These are phyloP conservation scores for Drosophila ambigua DNA, from an alignment of 1,140 invertebrate genomes.

Conservation along the genomic window DNA sequence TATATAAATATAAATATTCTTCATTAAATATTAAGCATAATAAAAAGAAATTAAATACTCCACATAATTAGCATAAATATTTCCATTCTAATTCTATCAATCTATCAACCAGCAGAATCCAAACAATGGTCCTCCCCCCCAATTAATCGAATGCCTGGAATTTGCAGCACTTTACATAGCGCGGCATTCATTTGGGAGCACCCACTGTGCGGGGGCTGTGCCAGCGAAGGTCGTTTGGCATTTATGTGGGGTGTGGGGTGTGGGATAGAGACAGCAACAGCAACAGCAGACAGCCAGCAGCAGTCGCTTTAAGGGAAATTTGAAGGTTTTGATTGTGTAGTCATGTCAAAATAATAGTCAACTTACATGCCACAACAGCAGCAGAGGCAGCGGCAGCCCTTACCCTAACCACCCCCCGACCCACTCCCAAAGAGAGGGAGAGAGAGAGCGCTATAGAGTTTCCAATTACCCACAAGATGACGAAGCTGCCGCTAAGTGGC, in stretches of 20 bases:
- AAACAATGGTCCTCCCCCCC: background rate
- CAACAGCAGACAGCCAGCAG: background rate
- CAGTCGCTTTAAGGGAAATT: conserved; percentile 57
- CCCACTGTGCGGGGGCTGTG: conserved; percentile 58
- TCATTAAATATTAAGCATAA: too few relatives aligned
- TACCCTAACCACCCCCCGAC: conserved; percentile 20
- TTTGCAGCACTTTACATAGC: conserved; percentile 1
- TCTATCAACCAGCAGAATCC: too few relatives aligned
- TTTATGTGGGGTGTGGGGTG: conserved; percentile 52
- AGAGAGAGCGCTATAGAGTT: conserved; percentile 3
- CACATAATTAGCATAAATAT: too few relatives aligned
- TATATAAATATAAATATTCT: too few relatives aligned
- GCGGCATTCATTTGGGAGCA: conserved; percentile 1
- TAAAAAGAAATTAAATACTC: too few relatives aligned
- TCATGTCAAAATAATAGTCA: conserved; percentile 84
- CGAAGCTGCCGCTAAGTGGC: conserved; percentile 71
- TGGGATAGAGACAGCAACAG: conserved; percentile 6
- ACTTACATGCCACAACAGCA: conserved; percentile 77
- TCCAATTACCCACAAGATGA: conserved; percentile 60
- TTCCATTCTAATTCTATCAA: too few relatives aligned
- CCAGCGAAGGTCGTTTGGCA: conserved; percentile 78
- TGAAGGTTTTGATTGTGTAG: conserved; percentile 83
- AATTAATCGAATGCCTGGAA: background rate
- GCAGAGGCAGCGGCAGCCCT: conserved; percentile 1
- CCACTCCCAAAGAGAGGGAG: background rate